Base-by-base conservation (phyloP, 2,797 vertebrate species). In the Manis pentadactyla region DNA sequence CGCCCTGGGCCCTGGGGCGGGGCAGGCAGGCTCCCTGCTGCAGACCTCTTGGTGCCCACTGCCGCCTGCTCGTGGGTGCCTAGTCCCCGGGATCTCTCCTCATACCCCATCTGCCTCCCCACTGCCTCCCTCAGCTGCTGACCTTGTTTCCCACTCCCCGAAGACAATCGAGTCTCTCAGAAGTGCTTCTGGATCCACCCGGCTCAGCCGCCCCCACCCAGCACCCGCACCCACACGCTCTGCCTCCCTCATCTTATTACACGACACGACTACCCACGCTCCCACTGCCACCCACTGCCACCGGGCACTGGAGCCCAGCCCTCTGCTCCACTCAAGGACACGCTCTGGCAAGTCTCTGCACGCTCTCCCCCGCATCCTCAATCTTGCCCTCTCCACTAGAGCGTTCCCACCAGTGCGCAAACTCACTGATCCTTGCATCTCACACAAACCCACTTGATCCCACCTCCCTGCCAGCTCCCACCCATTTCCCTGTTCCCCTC, bases 1-100 rank as follows among this genome's bases (percentile, higher is more conserved):
- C 63, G 2, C 96, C 96, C 37, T 87, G 51, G 46, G 83, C 88
- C 93, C 23, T 5, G 85, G 79, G 94, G 81, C 34, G 69, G 34
- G 66, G 29, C 42, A 3, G 31, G 71, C 42, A 69, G 81, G 25
- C 55, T 39, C 0, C 0, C 29, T 17, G 73, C 82, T 2, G 23
- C 6, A 4, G 71, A 53, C 10, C 49, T 27, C 25, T 55, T 46
- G 31, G 0, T 14, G 11, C 17, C 63, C 0, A 10, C 84, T 39
- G 10, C 42, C 34, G 17, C 6, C 15, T 4, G 29, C 14, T 39
- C 0, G 9, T 5, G n/a, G 64, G 81, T 14, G 61, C 71, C 53
- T 37, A 3, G 17, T 66, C 39, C 93, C 77, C 75, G 57, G 27
- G 12, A 51, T 37, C 49, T 51, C 29, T 42, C 71, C 77, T 77